Conservation (phyloP, 2,113 vertebrate genomes). For the Notiomystis cincta region DNA sequence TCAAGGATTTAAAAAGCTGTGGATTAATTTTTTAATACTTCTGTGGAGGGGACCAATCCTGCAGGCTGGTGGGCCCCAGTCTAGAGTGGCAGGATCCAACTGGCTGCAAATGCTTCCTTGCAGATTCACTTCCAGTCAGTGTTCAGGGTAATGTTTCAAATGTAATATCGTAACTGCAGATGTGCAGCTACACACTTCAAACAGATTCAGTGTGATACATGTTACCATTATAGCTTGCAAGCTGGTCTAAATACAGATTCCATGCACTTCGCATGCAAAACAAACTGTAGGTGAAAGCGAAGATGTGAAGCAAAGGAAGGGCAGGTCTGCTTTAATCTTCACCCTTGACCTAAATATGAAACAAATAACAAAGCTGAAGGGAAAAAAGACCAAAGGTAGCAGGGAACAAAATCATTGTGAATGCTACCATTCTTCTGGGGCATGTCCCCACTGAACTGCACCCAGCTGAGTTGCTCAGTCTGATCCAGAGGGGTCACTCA, state of each 20-base stretch:
- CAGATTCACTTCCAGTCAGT: not conserved
- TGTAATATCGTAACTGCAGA: rapidly evolving
- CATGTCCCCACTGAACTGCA: rapidly evolving
- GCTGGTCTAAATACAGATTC: not conserved
- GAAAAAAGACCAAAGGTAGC: not conserved
- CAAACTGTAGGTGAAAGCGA: not conserved
- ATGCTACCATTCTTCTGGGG: not conserved
- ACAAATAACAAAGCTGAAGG: not conserved
- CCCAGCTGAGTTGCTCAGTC: not conserved
- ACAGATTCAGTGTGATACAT: not conserved
- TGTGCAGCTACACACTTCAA: not conserved
- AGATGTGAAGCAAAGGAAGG: not conserved
- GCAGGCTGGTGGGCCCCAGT: not conserved
- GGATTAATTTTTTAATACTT: not conserved
- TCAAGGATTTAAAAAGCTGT: not conserved
- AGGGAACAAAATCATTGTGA: not conserved
- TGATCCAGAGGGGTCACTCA: not conserved
- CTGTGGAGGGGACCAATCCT: not conserved
- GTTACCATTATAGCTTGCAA: not conserved
- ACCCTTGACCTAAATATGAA: not conserved
- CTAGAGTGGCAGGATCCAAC: not conserved
- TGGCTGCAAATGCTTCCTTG: not conserved
- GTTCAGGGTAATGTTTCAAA: not conserved
- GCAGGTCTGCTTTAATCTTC: not conserved
- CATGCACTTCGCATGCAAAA: not conserved